Base-by-base conservation (phyloP, 2,113 vertebrate species). In the Bothrops jararaca region DNA sequence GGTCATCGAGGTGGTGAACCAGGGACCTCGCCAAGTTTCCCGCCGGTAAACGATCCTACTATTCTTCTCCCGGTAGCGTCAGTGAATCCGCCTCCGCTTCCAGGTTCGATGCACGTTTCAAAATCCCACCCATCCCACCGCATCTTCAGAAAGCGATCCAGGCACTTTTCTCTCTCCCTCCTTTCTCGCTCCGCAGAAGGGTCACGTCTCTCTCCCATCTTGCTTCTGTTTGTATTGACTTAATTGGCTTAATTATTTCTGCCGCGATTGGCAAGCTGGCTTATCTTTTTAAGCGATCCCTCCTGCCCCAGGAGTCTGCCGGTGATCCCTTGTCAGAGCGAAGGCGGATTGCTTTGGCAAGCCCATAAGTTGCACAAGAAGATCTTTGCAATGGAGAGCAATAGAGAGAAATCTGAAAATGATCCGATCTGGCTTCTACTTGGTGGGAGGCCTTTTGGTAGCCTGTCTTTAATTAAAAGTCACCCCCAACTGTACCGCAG, bases 211-310 rank as follows among this genome's bases (percentile, higher is more conserved):
- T 88, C 89, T 88, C 87, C 93, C 0, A 0, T 89, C 93, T 69
- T 15, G 86, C 3, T 87, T 92, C 95, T 91, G 48, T 95, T 94
- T 56, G 93, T 18, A 24, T 0, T 39, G 89, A 6, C 64, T 93
- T 96, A 96, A 96, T 95, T 95, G 94, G 56, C 92, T 94, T 95
- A 52, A 93, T 97, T 92, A 91, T 95, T 96, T 95, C 94, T 90
- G 93, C 93, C 26, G 87, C 87, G 22, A 42, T 88, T 26, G 91
- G 85, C 60, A 85, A 64, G 39, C 45, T 34, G 50, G 18, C 0
- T 56, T 29, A 89, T 92, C 80, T 91, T 91, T 13, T 24, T 3
- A 4, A 85, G 93, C 53, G 95, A 57, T 80, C 52, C 64, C 54
- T 8, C 3, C 15, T 1, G 91, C 57, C 60, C 52, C 1, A 0